Conservation (phyloP, 2,113 vertebrate species). For the Sapayoa aenigma region DNA sequence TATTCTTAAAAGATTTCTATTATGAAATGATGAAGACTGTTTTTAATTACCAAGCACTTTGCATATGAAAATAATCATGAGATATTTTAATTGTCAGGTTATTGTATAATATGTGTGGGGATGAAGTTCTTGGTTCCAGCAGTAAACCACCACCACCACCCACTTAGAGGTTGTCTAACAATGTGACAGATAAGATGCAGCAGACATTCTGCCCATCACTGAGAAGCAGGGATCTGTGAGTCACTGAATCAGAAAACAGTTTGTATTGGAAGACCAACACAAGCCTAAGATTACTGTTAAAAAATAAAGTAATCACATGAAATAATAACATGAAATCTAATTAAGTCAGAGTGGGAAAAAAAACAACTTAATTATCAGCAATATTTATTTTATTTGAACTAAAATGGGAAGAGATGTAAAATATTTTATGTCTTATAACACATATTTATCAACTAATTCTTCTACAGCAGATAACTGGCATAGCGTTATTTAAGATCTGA, state of each 20-base stretch:
- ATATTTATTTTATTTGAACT: background rate
- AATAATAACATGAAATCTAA: background rate
- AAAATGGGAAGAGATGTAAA: background rate
- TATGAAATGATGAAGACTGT: background rate
- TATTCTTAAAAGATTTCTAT: background rate
- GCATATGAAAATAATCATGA: background rate
- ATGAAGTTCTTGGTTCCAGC: background rate
- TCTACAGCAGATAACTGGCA: background rate
- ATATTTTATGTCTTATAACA: background rate
- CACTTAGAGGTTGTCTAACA: background rate
- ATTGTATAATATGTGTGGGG: background rate
- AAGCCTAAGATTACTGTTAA: background rate
- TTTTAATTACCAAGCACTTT: background rate
- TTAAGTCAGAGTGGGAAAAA: background rate
- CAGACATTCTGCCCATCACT: rapidly evolving
- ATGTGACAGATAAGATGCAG: rapidly evolving
- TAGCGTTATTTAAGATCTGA: background rate
- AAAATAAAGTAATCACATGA: background rate
- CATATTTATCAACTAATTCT: background rate
- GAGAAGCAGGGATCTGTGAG: background rate
- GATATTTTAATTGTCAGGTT: background rate
- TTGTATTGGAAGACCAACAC: background rate
- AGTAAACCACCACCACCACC: background rate
- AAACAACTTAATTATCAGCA: background rate
- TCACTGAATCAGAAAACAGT: background rate